Conservation (phyloP, 2,888 invertebrate genomes). For the Tuberolachnus salignus region DNA sequence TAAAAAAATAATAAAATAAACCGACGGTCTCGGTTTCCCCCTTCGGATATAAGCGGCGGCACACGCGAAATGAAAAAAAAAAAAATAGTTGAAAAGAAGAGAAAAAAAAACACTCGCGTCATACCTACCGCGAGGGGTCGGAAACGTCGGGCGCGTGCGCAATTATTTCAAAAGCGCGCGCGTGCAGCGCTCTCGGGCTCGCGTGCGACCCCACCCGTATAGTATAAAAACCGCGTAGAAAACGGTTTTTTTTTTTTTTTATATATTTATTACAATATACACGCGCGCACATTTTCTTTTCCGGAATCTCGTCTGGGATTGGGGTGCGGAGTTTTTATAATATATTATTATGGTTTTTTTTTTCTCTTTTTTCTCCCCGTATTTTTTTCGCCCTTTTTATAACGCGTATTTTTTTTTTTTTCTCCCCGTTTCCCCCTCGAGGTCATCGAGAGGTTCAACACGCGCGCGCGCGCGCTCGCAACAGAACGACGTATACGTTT, state of each 20-base stretch:
- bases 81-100: background rate
- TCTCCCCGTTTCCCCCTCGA: constrained; percentile 24
- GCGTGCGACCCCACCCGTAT: constrained; percentile 21
- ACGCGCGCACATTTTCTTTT: constrained; percentile 40
- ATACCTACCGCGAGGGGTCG: constrained; percentile 35
- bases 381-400: constrained; percentile 37
- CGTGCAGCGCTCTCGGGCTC: background rate
- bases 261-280: too few species aligned
- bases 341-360: background rate
- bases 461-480: background rate
- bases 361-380: constrained; percentile 15
- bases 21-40: constrained; percentile 29
- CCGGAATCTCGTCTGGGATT: constrained; percentile 27
- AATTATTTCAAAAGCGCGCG: constrained; percentile 50
- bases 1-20: constrained; percentile 32
- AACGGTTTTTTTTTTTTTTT: constrained; percentile 51
- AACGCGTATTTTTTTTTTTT: constrained; percentile 10
- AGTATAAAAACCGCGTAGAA: too few species aligned
- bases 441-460: constrained; percentile 52
- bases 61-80: background rate
- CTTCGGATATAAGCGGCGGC: constrained; percentile 32
- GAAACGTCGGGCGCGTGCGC: constrained; percentile 46
- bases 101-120: constrained; percentile 26
- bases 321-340: constrained; percentile 35
- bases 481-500: background rate